phyloP scores from a whole-genome alignment of 2,797 vertebrate genomes.

The Chelmon rostratus region DNA sequence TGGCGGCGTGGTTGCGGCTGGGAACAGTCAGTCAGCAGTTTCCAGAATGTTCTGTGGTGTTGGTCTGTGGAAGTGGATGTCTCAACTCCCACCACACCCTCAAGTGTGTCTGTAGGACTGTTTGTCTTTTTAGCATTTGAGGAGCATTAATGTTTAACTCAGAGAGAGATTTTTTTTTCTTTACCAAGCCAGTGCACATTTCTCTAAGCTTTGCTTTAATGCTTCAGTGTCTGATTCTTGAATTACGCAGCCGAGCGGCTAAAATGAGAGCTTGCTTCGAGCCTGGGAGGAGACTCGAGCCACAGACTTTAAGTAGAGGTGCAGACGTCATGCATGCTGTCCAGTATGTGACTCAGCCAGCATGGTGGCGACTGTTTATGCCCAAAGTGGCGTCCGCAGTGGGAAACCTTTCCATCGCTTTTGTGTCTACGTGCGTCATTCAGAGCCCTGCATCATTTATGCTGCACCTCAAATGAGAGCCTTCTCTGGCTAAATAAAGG shows the following conservation, averaged over 20 bases:
- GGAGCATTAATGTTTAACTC: conserved; percentile 49
- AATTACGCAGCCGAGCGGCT: conserved; percentile 47
- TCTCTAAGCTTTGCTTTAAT: conserved; percentile 32
- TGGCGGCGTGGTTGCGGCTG: conserved; percentile 60
- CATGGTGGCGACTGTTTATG: conserved; percentile 58
- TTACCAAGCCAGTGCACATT: conserved; percentile 9
- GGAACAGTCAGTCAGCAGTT: conserved; percentile 74
- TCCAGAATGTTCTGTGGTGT: conserved; percentile 77
- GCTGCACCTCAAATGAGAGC: conserved; percentile 82
- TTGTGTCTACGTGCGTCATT: conserved; percentile 84
- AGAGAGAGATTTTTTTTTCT: conserved; percentile 5
- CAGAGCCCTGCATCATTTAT: conserved; percentile 75
- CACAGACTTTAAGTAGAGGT: conserved; percentile 24
- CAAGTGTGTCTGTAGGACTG: conserved; percentile 44
- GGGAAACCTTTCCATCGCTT: conserved; percentile 76
- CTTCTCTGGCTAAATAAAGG: conserved; percentile 78
- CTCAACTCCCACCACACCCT: conserved; percentile 72
- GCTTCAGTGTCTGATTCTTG: conserved; percentile 41
- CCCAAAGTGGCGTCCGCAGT: conserved; percentile 55
- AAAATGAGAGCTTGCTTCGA: conserved; percentile 35
- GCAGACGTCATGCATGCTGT: conserved; percentile 48
- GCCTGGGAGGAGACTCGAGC: conserved; percentile 4
- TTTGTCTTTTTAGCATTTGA: conserved; percentile 34
- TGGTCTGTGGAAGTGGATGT: conserved; percentile 66
- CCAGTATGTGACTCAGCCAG: conserved; percentile 71